Evolutionary conservation across 2,888 invertebrate species (phyloP), one percentile per base, ranked within the genome.

Genomic region (Synanthedon formicaeformis): DNA sequence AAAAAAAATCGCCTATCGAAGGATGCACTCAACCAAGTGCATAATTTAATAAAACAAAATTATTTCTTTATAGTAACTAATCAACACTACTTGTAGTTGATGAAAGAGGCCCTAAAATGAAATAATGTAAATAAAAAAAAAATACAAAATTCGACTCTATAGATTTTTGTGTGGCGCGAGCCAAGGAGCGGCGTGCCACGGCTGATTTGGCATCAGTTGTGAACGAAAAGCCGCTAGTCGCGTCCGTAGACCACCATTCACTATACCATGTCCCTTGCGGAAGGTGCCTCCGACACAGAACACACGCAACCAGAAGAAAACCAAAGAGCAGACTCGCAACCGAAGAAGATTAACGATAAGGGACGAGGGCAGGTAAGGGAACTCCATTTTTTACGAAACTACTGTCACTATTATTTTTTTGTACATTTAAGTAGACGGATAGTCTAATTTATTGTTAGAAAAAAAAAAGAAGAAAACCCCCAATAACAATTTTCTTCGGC

Each of bases 221-320:
- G 59, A 66, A 77, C 73, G 77, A 81, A 79, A 79, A 79, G 66
- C 72, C 67, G 61, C 51, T 57, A 65, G 68, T 59, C 52, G 54
- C 67, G 67, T 62, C 57, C 67, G 75, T 64, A 60, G 56, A 58
- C 59, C 66, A 58, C 84, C 84, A 86, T 78, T 82, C 75, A 70
- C 71, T 69, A 73, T 78, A 86, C 57, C 68, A 75, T 86, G 86
- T 86, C 86, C 81, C 68, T 86, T 73, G 86, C 73, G 51, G 86
- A 84, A 77, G 85, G 76, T 58, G 72, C 72, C 57, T 86, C 86
- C 53, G 86, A 86, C 66, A 76, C 78, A 50, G 85, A 86, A 63
- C 74, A 75, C 53, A 65, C 54, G 63, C 55, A 67, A 66, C 4
- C 64, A 62, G 57, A 65, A 55, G 55, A 51, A 66, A 64, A 13